Conservation (phyloP, 2,797 vertebrate species). For the Aulostomus chinensis region DNA sequence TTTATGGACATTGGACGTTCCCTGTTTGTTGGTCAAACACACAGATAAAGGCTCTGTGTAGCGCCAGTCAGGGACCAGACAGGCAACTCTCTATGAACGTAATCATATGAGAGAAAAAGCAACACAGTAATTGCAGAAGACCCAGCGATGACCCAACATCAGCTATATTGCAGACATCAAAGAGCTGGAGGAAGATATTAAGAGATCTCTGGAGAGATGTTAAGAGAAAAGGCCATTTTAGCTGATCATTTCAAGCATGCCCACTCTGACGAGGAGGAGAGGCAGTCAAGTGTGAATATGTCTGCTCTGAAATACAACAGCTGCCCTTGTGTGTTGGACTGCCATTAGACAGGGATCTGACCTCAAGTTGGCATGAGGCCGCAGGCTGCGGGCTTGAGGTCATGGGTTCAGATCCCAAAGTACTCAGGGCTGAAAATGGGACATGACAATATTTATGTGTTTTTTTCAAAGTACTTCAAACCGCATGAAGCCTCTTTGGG, state of each 20-base stretch:
- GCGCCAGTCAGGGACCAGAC: conserved; percentile 33
- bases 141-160: conserved; percentile 62
- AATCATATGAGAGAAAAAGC: conserved; percentile 63
- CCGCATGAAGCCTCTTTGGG: neutral
- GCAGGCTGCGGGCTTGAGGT: conserved; percentile 50
- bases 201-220: conserved; percentile 72
- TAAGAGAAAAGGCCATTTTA: conserved; percentile 69
- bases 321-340: conserved; percentile 72
- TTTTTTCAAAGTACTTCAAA: neutral
- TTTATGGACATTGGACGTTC: conserved; percentile 2
- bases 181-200: conserved; percentile 73
- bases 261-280: conserved; percentile 75
- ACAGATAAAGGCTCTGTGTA: conserved; percentile 45
- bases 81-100: conserved; percentile 55
- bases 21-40: conserved; percentile 52
- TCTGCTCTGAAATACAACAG: conserved; percentile 75
- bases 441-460: conserved; percentile 25
- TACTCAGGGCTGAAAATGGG: conserved; percentile 18
- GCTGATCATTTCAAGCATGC: conserved; percentile 71
- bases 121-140: conserved; percentile 75
- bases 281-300: conserved; percentile 74
- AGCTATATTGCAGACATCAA: conserved; percentile 81
- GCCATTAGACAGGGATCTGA: conserved; percentile 56
- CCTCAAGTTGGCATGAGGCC: conserved; percentile 57
- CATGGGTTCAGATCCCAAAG: conserved; percentile 49